phyloP scores from a whole-genome alignment of 2,113 vertebrate species.

The Mobula hypostoma region DNA sequence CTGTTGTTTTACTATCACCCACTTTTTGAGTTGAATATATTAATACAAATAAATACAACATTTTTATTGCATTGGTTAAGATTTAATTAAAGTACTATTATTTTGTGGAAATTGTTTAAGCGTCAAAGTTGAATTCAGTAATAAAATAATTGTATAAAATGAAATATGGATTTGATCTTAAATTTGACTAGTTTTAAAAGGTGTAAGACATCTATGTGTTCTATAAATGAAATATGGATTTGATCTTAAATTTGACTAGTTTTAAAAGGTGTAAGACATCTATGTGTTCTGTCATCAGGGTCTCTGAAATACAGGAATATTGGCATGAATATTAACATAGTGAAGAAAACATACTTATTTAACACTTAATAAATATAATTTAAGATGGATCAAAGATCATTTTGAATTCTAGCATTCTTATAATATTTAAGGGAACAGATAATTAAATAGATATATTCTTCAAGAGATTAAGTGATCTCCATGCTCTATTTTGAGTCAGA shows the following conservation, averaged over 20 bases:
- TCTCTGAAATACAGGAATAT: neutral
- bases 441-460: neutral
- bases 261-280: neutral
- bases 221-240: neutral
- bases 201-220: neutral
- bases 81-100: neutral
- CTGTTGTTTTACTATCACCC: neutral
- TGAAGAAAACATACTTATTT: neutral
- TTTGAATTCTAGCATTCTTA: neutral
- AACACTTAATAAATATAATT: neutral
- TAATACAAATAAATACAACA: neutral
- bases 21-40: neutral
- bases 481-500: neutral
- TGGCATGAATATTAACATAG: neutral
- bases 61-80: neutral
- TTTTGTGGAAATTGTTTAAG: constrained; percentile 9
- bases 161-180: neutral
- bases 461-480: neutral
- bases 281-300: neutral
- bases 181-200: neutral
- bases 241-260: neutral
- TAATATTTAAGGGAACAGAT: neutral
- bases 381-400: neutral
- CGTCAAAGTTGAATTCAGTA: neutral
- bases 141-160: constrained; percentile 14